Conservation (phyloP, 2,888 invertebrate species). For the Cepaea hortensis region DNA sequence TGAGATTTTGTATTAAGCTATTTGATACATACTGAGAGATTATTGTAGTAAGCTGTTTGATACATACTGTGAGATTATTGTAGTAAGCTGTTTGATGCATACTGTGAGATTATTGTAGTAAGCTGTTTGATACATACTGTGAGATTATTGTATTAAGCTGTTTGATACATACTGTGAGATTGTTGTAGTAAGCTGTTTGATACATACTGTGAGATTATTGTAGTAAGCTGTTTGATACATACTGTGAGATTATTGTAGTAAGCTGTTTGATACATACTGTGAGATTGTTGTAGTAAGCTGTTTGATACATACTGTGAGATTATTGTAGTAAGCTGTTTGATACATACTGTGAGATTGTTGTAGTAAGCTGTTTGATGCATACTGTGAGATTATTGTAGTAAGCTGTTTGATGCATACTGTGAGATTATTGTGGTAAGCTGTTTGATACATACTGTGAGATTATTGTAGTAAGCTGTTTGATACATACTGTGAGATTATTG, state of each 20-base stretch:
- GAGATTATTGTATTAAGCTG: neutral
- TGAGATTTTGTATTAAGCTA: too few species aligned
- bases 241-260: neutral
- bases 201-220: neutral
- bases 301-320: neutral
- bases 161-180: slow-evolving; percentile 79
- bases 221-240: neutral
- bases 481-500: neutral
- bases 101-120: slow-evolving; percentile 83
- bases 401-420: neutral
- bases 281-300: neutral
- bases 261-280: neutral
- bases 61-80: neutral
- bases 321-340: neutral
- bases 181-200: slow-evolving; percentile 78
- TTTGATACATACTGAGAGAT: too few species aligned
- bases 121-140: neutral
- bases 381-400: slow-evolving; percentile 83
- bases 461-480: too few species aligned
- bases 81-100: neutral
- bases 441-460: neutral
- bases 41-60: neutral
- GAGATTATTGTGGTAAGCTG: neutral
- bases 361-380: neutral
- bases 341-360: too few species aligned